Evolutionary conservation across 30 jellyfish, hydroid and myxozoan species (phyloP).

Genomic region (Turritopsis dohrnii): DNA sequence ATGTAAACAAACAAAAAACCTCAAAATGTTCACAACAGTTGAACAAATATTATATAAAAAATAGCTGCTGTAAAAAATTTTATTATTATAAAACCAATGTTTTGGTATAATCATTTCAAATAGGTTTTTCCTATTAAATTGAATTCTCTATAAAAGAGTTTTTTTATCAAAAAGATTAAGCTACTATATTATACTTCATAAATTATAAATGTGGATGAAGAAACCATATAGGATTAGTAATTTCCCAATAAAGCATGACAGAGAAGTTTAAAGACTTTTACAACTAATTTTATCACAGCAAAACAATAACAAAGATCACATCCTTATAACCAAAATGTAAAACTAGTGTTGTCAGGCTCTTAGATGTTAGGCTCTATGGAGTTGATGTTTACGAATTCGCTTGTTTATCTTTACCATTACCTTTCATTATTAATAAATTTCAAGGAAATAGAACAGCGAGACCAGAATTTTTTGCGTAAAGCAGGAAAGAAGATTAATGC

Average conservation of each 20-base stretch:
- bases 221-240: neutral
- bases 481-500: too few relatives aligned
- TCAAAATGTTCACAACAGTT: neutral
- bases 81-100: neutral
- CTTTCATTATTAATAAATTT: too few relatives aligned
- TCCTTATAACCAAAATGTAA: too few relatives aligned
- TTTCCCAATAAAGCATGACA: neutral
- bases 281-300: too few relatives aligned
- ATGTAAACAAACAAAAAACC: neutral
- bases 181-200: neutral
- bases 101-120: neutral
- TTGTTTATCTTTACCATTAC: too few relatives aligned
- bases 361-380: too few relatives aligned
- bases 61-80: neutral
- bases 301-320: too few relatives aligned
- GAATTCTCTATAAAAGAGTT: neutral
- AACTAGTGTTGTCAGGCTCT: too few relatives aligned
- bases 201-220: neutral
- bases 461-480: too few relatives aligned
- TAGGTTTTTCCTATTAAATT: neutral
- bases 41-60: neutral
- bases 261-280: neutral
- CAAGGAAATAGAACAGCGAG: too few relatives aligned
- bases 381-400: too few relatives aligned
- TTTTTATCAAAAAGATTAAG: neutral